Evolutionary conservation across 2,113 vertebrate genomes (phyloP).

Genomic region (Platichthys stellatus): DNA sequence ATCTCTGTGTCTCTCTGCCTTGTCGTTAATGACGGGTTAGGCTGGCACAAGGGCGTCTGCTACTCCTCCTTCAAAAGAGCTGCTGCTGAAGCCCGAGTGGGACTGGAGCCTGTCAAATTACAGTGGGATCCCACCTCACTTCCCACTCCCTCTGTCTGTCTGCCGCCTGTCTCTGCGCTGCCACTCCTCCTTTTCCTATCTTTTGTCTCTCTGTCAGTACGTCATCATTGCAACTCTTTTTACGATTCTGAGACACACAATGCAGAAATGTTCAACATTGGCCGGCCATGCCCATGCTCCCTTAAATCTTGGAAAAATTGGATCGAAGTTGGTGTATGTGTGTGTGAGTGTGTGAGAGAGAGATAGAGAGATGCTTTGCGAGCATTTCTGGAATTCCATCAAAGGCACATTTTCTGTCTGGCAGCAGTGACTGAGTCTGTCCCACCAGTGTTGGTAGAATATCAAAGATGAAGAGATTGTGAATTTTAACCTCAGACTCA

Average conservation of each 20-base stretch:
- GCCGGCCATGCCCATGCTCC: not conserved
- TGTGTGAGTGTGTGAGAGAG: not conserved
- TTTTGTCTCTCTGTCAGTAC: slow-evolving; percentile 31
- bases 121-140: slow-evolving; percentile 59
- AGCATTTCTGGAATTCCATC: slow-evolving; percentile 37
- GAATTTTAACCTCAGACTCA: not conserved
- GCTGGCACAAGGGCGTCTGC: slow-evolving; percentile 55
- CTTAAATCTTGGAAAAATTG: not conserved
- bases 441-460: slow-evolving; percentile 3
- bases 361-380: not conserved
- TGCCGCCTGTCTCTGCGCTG: slow-evolving; percentile 1
- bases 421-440: slow-evolving; percentile 16
- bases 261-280: not conserved
- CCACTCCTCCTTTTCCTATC: slow-evolving; percentile 16
- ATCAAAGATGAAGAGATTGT: not conserved
- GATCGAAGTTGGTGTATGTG: not conserved
- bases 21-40: slow-evolving; percentile 69
- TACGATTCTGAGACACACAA: not conserved
- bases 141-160: slow-evolving; percentile 42
- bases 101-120: slow-evolving; percentile 70
- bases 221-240: slow-evolving; percentile 9
- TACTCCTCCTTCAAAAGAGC: slow-evolving; percentile 56
- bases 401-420: slow-evolving; percentile 56
- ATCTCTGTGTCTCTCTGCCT: slow-evolving; percentile 35
- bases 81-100: slow-evolving; percentile 44